A percentile compares a stretch with the other conserved stretches of the same genome.
phyloP scores from a whole-genome alignment of 2,888 invertebrate genomes.

The Podabrus alpinus region DNA sequence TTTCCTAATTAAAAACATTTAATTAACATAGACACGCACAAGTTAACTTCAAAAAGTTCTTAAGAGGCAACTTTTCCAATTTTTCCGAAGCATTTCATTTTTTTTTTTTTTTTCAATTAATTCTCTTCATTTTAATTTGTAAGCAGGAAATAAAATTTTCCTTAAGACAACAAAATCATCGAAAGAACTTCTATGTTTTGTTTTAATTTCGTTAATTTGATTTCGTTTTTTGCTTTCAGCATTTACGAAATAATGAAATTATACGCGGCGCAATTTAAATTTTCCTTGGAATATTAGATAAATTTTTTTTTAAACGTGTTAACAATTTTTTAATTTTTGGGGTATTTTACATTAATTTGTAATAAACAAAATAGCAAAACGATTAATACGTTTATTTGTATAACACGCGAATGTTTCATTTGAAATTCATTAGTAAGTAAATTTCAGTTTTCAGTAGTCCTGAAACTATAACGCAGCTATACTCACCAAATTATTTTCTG shows the following conservation, averaged over 20 bases:
- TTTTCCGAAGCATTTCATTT: background rate
- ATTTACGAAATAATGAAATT: background rate
- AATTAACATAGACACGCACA: background rate
- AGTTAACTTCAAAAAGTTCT: background rate
- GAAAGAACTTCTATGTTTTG: background rate
- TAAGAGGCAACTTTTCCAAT: background rate
- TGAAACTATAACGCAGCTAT: background rate
- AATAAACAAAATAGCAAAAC: background rate
- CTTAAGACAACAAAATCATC: background rate
- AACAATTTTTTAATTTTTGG: background rate
- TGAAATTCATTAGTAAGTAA: background rate
- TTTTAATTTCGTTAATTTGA: background rate
- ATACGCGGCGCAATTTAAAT: background rate
- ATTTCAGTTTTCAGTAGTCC: background rate
- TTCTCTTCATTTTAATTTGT: background rate
- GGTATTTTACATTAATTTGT: background rate
- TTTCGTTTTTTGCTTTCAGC: background rate
- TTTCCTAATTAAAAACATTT: background rate
- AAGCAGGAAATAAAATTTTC: background rate
- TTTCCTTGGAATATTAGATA: background rate
- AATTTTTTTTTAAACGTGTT: background rate
- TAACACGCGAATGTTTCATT: background rate
- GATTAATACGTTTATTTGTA: background rate
- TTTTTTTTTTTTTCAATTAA: background rate
- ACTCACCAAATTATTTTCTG: background rate